Conservation (phyloP, 2,888 invertebrate genomes). For the Ichneumon xanthorius region DNA sequence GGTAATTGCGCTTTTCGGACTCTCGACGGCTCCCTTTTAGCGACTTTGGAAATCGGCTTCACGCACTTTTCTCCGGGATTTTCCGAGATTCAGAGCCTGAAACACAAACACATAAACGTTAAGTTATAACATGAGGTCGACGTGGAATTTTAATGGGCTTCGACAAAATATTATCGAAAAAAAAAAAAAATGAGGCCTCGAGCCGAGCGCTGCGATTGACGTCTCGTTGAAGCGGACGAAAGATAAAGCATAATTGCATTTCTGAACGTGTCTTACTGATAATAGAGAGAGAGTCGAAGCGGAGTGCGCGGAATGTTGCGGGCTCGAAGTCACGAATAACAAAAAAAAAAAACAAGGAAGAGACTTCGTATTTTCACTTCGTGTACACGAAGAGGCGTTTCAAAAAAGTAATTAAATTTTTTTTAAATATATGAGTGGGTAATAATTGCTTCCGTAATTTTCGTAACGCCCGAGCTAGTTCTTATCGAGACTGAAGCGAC, state of each 20-base stretch:
- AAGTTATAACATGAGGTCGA: not conserved
- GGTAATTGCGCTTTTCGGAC: not conserved
- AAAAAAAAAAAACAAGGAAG: conserved; percentile 13
- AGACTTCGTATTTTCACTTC: not conserved
- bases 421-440: not conserved
- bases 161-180: not conserved
- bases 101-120: conserved; percentile 47
- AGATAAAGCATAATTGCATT: conserved; percentile 14
- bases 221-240: not conserved
- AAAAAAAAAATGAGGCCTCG: not conserved
- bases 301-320: conserved; percentile 10
- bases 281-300: conserved; percentile 27
- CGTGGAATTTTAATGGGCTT: not conserved
- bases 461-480: not conserved
- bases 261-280: conserved; percentile 39
- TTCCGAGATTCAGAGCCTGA: conserved; percentile 62
- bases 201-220: not conserved
- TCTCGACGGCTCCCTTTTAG: not conserved
- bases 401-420: too few species aligned
- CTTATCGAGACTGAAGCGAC: not conserved
- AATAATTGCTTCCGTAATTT: not conserved
- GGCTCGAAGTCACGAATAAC: conserved; percentile 36
- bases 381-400: not conserved
- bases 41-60: conserved; percentile 28
- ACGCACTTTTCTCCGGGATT: conserved; percentile 24